These are phyloP conservation scores for Pachyrhynchus sulphureomaculatus DNA, from an alignment of 1,140 invertebrate species.

Conservation along the genomic window DNA sequence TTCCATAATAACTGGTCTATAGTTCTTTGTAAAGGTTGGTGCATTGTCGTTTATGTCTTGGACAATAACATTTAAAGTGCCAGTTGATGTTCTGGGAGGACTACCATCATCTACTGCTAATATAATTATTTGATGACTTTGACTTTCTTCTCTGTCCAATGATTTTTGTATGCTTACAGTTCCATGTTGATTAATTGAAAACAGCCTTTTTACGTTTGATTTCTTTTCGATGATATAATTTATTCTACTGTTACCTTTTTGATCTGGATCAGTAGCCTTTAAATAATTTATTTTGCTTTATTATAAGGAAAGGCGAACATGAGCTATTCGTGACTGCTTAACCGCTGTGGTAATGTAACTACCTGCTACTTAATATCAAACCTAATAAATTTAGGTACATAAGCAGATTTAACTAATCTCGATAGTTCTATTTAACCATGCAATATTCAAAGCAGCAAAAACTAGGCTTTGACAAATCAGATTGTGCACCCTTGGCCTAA, in stretches of 20 bases:
- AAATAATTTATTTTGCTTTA: too few species aligned
- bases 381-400: too few species aligned
- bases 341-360: too few species aligned
- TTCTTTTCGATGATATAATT: conserved; percentile 85
- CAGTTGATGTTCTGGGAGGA: conserved; percentile 91
- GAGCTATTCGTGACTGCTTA: too few species aligned
- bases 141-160: conserved; percentile 87
- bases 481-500: too few species aligned
- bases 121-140: conserved; percentile 91
- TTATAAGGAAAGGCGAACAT: too few species aligned
- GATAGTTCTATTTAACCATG: too few species aligned
- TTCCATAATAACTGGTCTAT: conserved; percentile 83
- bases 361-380: too few species aligned
- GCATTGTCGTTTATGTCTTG: conserved; percentile 96
- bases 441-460: too few species aligned
- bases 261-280: conserved; percentile 92
- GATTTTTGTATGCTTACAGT: conserved; percentile 88
- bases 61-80: conserved; percentile 90
- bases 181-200: conserved; percentile 88
- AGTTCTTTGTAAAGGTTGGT: conserved; percentile 87
- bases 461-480: too few species aligned
- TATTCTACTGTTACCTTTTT: conserved; percentile 84
- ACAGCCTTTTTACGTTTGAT: conserved; percentile 87
- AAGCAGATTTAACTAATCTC: too few species aligned
- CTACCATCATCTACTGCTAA: conserved; percentile 92